A percentile compares a stretch with the other conserved stretches of the same genome.
phyloP scores from a whole-genome alignment of 1,140 invertebrate species.

The Phthorimaea operculella region DNA sequence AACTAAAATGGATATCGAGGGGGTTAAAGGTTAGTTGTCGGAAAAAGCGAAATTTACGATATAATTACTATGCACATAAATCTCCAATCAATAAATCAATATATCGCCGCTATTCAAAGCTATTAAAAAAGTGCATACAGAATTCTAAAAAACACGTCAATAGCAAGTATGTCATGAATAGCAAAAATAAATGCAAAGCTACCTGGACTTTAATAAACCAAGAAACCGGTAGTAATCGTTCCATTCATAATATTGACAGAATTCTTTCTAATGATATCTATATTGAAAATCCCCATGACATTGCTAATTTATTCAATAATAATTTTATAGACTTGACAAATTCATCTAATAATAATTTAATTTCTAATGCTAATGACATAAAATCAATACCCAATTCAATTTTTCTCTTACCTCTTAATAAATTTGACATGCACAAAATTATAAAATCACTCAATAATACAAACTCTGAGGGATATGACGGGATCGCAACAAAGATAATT shows the following conservation, averaged over 20 bases:
- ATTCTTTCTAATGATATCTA: background rate
- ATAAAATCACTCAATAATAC: background rate
- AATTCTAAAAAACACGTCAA: background rate
- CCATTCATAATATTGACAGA: background rate
- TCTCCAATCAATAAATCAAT: background rate
- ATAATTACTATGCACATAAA: background rate
- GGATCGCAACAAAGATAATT: background rate
- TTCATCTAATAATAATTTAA: background rate
- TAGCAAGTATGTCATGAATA: background rate
- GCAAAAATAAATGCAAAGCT: background rate
- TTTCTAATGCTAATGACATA: background rate
- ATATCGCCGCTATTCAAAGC: background rate
- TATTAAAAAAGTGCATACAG: background rate
- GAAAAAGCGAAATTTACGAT: background rate
- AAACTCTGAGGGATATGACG: background rate
- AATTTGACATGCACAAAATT: background rate
- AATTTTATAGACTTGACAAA: background rate
- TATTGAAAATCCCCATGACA: background rate
- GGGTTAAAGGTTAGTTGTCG: background rate
- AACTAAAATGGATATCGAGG: background rate
- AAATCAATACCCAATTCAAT: background rate
- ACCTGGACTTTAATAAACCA: background rate
- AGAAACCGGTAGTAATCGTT: background rate
- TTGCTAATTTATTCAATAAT: background rate
- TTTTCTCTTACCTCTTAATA: background rate